These are phyloP conservation scores for Hippocampus guttulatus DNA, from an alignment of 2,113 vertebrate genomes.

Conservation along the genomic window DNA sequence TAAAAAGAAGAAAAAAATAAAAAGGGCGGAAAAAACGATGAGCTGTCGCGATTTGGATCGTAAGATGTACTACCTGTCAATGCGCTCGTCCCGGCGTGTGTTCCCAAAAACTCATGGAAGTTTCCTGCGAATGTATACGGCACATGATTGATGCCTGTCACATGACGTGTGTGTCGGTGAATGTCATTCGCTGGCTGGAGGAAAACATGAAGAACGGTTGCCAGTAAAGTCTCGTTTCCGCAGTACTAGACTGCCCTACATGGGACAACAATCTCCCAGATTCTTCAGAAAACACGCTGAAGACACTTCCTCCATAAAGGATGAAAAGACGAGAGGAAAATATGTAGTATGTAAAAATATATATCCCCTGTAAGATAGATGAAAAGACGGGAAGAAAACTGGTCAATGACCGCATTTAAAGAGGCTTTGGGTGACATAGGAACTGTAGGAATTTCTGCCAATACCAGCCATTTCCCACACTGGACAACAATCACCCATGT, in stretches of 20 bases:
- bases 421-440: too few species aligned
- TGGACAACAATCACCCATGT: too few species aligned
- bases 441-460: too few species aligned
- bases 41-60: background rate
- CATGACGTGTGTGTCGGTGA: conserved; percentile 37
- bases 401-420: background rate
- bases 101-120: conserved; percentile 78
- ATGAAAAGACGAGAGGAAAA: background rate
- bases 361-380: background rate
- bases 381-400: background rate
- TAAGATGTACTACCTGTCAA: conserved; percentile 73
- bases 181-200: conserved; percentile 10
- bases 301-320: background rate
- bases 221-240: background rate
- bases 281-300: conserved; percentile 27
- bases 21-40: conserved; percentile 21
- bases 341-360: too few species aligned
- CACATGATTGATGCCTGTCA: conserved; percentile 69
- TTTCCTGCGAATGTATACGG: conserved; percentile 77
- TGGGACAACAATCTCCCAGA: conserved; percentile 36
- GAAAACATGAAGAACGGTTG: background rate
- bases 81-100: conserved; percentile 75
- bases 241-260: background rate
- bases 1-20: conserved; percentile 18
- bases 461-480: too few species aligned